phyloP scores from a whole-genome alignment of 2,888 invertebrate species.

The Hypercompe scribonia region DNA sequence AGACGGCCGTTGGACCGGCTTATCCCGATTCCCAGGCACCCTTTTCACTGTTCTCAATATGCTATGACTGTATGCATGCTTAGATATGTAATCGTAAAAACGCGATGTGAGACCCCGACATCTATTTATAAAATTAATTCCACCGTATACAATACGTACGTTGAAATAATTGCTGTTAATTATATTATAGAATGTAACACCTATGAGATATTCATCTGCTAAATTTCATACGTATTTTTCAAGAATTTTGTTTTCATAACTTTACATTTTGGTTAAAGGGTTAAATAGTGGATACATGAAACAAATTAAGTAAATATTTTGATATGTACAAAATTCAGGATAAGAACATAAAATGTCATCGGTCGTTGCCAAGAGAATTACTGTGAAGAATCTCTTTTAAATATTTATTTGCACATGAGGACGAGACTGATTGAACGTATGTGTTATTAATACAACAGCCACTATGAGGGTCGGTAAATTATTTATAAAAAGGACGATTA shows the following conservation, averaged over 20 bases:
- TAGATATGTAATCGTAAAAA: slow-evolving; percentile 50
- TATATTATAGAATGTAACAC: slow-evolving; percentile 14
- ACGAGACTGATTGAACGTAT: slow-evolving; percentile 72
- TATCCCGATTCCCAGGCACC: slow-evolving; percentile 79
- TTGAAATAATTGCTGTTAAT: slow-evolving; percentile 12
- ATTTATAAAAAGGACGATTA: slow-evolving; percentile 73
- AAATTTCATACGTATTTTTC: neutral
- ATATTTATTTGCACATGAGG: slow-evolving; percentile 75
- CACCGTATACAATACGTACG: slow-evolving; percentile 4
- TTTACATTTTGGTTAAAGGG: neutral
- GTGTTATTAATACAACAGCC: slow-evolving; percentile 75
- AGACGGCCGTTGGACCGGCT: slow-evolving; percentile 84
- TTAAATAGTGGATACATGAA: neutral
- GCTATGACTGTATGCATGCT: slow-evolving; percentile 67
- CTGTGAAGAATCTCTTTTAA: slow-evolving; percentile 52
- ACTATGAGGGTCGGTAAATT: slow-evolving; percentile 74
- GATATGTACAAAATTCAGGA: slow-evolving; percentile 19
- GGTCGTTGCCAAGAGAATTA: slow-evolving; percentile 34
- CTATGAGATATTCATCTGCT: slow-evolving; percentile 5
- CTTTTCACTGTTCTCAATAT: slow-evolving; percentile 76
- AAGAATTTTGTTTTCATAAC: neutral
- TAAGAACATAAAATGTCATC: slow-evolving; percentile 11
- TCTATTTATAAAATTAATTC: slow-evolving; percentile 32
- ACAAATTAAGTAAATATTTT: neutral
- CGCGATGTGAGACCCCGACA: slow-evolving; percentile 23